These are phyloP conservation scores for Mythimna vitellina DNA, from an alignment of 2,888 invertebrate genomes.

Conservation along the genomic window DNA sequence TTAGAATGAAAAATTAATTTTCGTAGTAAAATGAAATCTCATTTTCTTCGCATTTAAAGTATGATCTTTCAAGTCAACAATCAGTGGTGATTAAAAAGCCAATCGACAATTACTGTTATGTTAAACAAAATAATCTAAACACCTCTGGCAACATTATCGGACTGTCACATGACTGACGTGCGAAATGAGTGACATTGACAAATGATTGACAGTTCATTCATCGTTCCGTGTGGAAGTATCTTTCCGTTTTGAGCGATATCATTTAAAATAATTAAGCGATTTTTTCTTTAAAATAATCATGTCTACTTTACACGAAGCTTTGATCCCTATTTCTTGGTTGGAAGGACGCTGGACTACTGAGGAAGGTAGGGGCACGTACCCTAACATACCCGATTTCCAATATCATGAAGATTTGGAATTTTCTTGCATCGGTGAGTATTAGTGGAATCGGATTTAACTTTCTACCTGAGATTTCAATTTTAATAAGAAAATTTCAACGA, in stretches of 20 bases:
- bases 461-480: neutral
- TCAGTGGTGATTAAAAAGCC: no score
- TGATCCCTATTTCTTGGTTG: slow-evolving; percentile 90
- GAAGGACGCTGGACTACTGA: slow-evolving; percentile 91
- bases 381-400: slow-evolving; percentile 89
- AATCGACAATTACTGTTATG: no score
- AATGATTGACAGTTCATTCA: no score
- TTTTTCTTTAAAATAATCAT: slow-evolving; percentile 22
- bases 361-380: slow-evolving; percentile 88
- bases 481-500: neutral
- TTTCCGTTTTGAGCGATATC: neutral
- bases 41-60: no score
- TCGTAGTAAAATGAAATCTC: neutral
- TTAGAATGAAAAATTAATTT: neutral
- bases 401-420: slow-evolving; percentile 91
- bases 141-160: slow-evolving; percentile 3
- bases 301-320: slow-evolving; percentile 80
- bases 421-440: slow-evolving; percentile 82
- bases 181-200: neutral
- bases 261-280: neutral
- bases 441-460: neutral
- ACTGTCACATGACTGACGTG: neutral
- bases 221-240: neutral
- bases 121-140: neutral
- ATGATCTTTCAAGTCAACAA: no score